These are phyloP conservation scores for Notodonta ziczac DNA, from an alignment of 2,888 invertebrate genomes.

Conservation along the genomic window DNA sequence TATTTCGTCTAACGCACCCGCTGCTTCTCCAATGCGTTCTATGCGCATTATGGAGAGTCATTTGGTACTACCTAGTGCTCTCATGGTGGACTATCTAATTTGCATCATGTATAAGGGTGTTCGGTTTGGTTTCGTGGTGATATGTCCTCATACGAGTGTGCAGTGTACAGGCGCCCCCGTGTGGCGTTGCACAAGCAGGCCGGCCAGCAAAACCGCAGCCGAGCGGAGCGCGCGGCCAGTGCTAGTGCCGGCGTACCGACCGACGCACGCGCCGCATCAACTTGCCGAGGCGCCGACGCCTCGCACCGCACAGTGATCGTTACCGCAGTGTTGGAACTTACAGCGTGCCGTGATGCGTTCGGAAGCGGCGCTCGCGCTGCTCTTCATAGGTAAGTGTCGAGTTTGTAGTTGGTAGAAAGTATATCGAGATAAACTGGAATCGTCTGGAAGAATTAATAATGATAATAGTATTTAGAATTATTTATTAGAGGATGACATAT, in stretches of 20 bases:
- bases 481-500: not conserved
- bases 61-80: too few species aligned
- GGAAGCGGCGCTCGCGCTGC: constrained; percentile 39
- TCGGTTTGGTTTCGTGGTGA: too few species aligned
- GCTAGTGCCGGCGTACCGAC: constrained; percentile 24
- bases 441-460: too few species aligned
- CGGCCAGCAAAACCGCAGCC: constrained; percentile 24
- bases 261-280: constrained; percentile 24
- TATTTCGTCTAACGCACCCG: too few species aligned
- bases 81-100: too few species aligned
- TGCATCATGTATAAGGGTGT: too few species aligned
- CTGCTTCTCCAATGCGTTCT: too few species aligned
- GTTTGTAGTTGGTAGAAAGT: not conserved
- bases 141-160: not conserved
- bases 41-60: too few species aligned
- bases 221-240: constrained; percentile 36
- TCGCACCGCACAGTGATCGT: constrained; percentile 6
- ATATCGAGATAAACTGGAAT: not conserved
- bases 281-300: not conserved
- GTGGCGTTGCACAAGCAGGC: constrained; percentile 13
- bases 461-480: not conserved
- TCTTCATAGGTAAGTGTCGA: constrained; percentile 53
- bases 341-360: constrained; percentile 27
- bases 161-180: constrained; percentile 15
- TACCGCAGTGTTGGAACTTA: not conserved